Conservation (phyloP, 2,113 vertebrate genomes). For the Ptilonorhynchus violaceus region DNA sequence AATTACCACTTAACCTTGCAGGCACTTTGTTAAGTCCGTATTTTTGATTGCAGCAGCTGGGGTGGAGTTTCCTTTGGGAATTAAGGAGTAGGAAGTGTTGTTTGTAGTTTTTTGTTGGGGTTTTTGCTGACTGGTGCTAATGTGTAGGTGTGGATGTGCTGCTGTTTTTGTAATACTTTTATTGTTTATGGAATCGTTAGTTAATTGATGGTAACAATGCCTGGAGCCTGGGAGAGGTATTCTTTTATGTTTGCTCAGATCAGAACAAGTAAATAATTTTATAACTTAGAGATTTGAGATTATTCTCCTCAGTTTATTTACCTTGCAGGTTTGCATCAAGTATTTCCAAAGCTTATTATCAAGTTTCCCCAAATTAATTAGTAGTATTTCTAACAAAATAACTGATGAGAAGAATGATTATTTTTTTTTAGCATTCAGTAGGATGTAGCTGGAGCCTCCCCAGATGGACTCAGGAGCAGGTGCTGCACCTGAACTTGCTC, state of each 20-base stretch:
- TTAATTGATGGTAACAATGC: slow-evolving; percentile 60
- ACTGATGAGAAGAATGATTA: background rate
- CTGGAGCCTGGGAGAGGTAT: slow-evolving; percentile 47
- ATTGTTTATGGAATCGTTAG: slow-evolving; percentile 61
- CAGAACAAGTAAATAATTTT: slow-evolving; percentile 48
- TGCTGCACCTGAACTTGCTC: background rate
- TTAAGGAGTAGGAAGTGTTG: slow-evolving; percentile 61
- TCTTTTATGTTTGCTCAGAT: slow-evolving; percentile 53
- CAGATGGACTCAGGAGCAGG: background rate
- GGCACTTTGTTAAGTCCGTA: slow-evolving; percentile 5
- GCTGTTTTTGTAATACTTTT: slow-evolving; percentile 56
- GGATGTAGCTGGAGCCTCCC: background rate
- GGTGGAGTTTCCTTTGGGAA: slow-evolving; percentile 64
- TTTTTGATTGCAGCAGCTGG: slow-evolving; percentile 37
- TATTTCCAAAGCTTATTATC: background rate
- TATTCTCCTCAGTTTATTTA: slow-evolving; percentile 27
- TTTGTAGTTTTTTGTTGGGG: slow-evolving; percentile 51
- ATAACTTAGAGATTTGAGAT: background rate
- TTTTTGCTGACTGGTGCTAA: slow-evolving; percentile 61
- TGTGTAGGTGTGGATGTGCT: slow-evolving; percentile 54
- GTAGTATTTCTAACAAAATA: background rate
- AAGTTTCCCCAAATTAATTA: background rate
- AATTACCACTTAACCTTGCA: slow-evolving; percentile 49
- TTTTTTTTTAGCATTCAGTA: background rate
- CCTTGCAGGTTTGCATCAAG: background rate